Evolutionary conservation across 2,797 vertebrate species (phyloP).

Genomic region (Merluccius polli): DNA sequence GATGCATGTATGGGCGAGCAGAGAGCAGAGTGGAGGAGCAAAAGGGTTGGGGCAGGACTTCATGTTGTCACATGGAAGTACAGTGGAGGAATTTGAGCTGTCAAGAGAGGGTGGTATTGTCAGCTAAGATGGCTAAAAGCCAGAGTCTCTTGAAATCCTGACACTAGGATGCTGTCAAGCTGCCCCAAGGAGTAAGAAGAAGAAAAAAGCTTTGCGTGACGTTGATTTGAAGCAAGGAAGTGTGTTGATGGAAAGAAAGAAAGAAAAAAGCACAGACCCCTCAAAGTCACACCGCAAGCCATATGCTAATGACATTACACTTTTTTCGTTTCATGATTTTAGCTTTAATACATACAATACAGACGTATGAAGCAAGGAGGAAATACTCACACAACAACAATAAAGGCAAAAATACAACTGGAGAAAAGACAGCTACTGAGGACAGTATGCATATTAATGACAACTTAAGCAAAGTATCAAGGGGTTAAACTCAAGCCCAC

Average conservation of each 20-base stretch:
- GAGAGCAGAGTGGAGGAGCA: constrained; percentile 28
- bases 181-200: constrained; percentile 47
- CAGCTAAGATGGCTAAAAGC: constrained; percentile 65
- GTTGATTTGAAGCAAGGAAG: constrained; percentile 53
- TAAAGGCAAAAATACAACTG: background rate
- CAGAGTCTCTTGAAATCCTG: constrained; percentile 61
- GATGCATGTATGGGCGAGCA: constrained; percentile 24
- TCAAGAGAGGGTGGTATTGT: constrained; percentile 64
- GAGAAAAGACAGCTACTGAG: background rate
- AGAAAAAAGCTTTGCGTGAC: constrained; percentile 38
- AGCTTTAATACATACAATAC: no score
- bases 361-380: background rate
- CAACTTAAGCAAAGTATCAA: background rate
- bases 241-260: constrained; percentile 13
- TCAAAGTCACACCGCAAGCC: constrained; percentile 19
- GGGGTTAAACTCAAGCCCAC: background rate
- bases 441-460: background rate
- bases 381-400: background rate
- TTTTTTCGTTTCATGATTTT: no score
- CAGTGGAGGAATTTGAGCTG: constrained; percentile 62
- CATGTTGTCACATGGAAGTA: constrained; percentile 54
- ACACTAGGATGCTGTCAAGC: constrained; percentile 68
- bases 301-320: background rate
- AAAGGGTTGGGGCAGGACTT: constrained; percentile 31
- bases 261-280: constrained; percentile 10